Evolutionary conservation across 2,888 invertebrate genomes (phyloP).

Genomic region (Helobdella robusta): DNA sequence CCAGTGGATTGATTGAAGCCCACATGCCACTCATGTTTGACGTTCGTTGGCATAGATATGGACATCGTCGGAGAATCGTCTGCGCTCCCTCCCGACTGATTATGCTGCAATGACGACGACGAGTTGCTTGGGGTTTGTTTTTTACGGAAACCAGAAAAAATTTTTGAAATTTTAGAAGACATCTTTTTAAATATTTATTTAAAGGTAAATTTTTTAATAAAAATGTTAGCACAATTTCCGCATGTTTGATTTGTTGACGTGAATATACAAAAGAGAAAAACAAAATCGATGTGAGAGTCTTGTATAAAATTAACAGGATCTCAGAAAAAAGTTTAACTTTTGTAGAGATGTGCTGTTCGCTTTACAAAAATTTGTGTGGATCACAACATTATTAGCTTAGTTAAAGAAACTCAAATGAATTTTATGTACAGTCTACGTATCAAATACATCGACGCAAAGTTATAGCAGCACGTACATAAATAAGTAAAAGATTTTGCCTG

Average conservation of each 20-base stretch:
- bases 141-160: constrained; percentile 21
- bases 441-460: too few relatives aligned
- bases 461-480: too few relatives aligned
- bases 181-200: neutral
- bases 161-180: constrained; percentile 19
- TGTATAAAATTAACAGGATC: constrained; percentile 7
- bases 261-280: neutral
- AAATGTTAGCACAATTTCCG: neutral
- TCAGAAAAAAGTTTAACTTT: constrained; percentile 12
- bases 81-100: neutral
- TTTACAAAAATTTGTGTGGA: too few relatives aligned
- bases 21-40: constrained; percentile 96
- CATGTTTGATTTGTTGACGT: too few relatives aligned
- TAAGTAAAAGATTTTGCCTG: too few relatives aligned
- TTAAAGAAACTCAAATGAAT: too few relatives aligned
- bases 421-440: too few relatives aligned
- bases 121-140: constrained; percentile 11
- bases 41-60: constrained; percentile 96
- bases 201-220: neutral
- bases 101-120: neutral
- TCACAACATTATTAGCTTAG: too few relatives aligned
- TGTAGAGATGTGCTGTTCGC: neutral
- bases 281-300: neutral
- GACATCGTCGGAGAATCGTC: constrained; percentile 51
- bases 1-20: constrained; percentile 96